Evolutionary conservation across 2,113 vertebrate genomes (phyloP), one percentile per base, ranked within the genome.

Genomic region (Pardalotus punctatus): DNA sequence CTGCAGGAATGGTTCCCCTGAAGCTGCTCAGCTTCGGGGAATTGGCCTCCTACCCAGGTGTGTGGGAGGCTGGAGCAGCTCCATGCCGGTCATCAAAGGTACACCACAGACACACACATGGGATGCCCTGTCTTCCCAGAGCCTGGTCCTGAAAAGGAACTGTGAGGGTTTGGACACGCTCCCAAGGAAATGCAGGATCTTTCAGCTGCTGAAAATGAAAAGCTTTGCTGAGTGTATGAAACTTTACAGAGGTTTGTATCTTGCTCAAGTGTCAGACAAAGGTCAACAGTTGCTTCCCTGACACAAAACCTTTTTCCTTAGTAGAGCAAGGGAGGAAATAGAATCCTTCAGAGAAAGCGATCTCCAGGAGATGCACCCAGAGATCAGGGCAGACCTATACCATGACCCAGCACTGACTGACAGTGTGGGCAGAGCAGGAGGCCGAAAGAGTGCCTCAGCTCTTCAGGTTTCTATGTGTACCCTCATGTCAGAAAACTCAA

Each of bases 71-170:
- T 79, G 66, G 28, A 3, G 8, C 10, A 5, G 2, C 24, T 56
- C 35, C 35, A 16, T 2, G 4, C 23, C n/a, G 38, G 24, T 65
- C 3, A 1, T 6, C 0, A 0, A 33, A 36, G 40, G 10, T 19
- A 13, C 0, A 0, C 29, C n/a, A n/a, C 22, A 45, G 35, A 53
- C 13, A 23, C 33, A 22, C 9, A 10, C 4, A 2, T 0, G 5
- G 12, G 22, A 17, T 83, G 15, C 25, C 76, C 79, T 4, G 0
- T 62, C 47, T 58, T 73, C 1, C 0, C 61, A 40, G 24, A 79
- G 24, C 16, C 53, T 51, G 23, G 19, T 78, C 33, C 35, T 54
- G 12, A 56, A 7, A 3, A 65, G 42, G 16, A 85, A 24, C 69
- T 13, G 0, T 14, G 31, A 67, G 24, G 22, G 53, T 67, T n/a